phyloP scores from a whole-genome alignment of 2,797 vertebrate species.

The Neosilurus mollespiculum region DNA sequence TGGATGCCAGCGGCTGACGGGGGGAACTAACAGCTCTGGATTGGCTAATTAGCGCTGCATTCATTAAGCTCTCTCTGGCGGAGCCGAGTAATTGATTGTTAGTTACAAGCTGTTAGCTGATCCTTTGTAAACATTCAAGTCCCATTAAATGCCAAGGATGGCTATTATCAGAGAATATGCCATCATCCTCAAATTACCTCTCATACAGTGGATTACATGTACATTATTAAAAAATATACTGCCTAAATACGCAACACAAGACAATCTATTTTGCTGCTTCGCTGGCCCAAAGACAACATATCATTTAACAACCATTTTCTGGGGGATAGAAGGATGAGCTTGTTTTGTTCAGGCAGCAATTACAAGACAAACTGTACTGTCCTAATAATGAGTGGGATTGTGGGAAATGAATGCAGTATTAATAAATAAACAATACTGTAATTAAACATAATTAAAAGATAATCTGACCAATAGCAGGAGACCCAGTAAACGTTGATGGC shows the following conservation, averaged over 20 bases:
- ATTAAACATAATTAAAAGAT: no score
- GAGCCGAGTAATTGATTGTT: conserved; percentile 80
- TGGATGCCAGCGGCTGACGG: conserved; percentile 75
- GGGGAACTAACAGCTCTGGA: conserved; percentile 78
- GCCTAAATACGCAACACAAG: conserved; percentile 36
- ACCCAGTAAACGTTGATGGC: background rate
- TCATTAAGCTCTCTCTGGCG: conserved; percentile 76
- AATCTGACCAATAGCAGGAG: background rate
- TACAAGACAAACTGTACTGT: background rate
- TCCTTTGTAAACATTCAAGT: conserved; percentile 80
- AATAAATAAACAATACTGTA: background rate
- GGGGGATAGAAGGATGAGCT: background rate
- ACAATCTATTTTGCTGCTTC: conserved; percentile 6
- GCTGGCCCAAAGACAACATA: conserved; percentile 1
- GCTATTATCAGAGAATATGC: conserved; percentile 61
- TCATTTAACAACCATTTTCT: background rate
- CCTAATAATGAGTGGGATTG: background rate
- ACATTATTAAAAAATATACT: conserved; percentile 42
- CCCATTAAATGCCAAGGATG: conserved; percentile 68
- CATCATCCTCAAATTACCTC: conserved; percentile 45
- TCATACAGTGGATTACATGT: conserved; percentile 42
- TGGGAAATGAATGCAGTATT: background rate
- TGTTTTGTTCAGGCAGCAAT: background rate
- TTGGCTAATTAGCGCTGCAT: conserved; percentile 76
- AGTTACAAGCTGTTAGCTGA: conserved; percentile 78